A percentile compares a stretch with the other conserved stretches of the same genome.
These are phyloP conservation scores for Drosophila subquinaria DNA, from an alignment of 2,888 invertebrate species.

Conservation along the genomic window DNA sequence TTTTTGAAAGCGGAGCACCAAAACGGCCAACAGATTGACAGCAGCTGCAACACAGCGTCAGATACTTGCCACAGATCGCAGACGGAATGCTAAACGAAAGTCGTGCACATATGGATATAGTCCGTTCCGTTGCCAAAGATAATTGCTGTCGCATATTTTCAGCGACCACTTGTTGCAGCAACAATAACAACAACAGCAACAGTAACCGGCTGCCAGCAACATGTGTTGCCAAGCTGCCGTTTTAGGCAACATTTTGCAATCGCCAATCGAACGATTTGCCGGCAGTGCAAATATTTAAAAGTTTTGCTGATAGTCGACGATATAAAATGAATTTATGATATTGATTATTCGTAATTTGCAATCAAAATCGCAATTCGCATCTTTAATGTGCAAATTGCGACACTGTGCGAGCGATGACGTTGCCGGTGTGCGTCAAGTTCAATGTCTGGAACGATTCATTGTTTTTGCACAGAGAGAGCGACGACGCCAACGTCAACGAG, in stretches of 20 bases:
- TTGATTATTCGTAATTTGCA: conserved; percentile 15
- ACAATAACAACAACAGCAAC: conserved; percentile 18
- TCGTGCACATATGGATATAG: conserved; percentile 62
- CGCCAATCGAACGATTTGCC: conserved; percentile 24
- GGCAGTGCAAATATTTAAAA: conserved; percentile 58
- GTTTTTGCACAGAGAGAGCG: conserved; percentile 8
- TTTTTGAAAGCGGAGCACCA: conserved; percentile 72
- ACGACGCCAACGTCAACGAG: conserved; percentile 20
- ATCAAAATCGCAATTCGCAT: conserved; percentile 1
- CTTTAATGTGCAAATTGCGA: conserved; percentile 36
- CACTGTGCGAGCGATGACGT: conserved; percentile 65
- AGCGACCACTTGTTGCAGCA: conserved; percentile 72
- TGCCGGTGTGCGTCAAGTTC: conserved; percentile 63
- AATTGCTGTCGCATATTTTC: conserved; percentile 79
- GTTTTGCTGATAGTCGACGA: conserved; percentile 19
- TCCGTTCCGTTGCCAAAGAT: conserved; percentile 60
- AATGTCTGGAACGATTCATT: conserved; percentile 61
- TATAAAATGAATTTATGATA: conserved; percentile 43
- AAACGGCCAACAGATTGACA: conserved; percentile 78
- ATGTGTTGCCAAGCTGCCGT: conserved; percentile 71
- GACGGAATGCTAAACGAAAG: conserved; percentile 68
- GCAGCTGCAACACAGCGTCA: conserved; percentile 71
- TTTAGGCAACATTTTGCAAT: conserved; percentile 57
- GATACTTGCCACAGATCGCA: conserved; percentile 16
- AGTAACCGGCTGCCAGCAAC: conserved; percentile 53